A percentile compares a stretch with the other conserved stretches of the same genome.
These are phyloP conservation scores for Halocynthia roretzi DNA, from an alignment of 23 tunicate species.

Conservation along the genomic window DNA sequence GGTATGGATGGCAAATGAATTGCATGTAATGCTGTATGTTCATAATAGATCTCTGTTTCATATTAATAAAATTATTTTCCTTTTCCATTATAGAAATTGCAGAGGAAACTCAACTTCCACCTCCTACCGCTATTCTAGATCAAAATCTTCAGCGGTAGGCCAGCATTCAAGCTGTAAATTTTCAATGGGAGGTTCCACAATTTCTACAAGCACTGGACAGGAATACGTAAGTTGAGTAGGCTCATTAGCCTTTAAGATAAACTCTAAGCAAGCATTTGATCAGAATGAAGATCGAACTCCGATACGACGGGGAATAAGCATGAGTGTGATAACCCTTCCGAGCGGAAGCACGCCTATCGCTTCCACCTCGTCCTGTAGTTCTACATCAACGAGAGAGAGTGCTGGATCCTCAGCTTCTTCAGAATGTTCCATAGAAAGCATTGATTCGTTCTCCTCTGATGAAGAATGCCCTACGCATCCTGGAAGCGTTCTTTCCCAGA, in stretches of 20 bases:
- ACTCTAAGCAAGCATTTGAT: not conserved
- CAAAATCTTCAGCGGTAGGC: not conserved
- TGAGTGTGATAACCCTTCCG: constrained; percentile 49
- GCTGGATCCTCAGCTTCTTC: not conserved
- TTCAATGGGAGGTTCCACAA: not conserved
- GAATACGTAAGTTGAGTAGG: not conserved
- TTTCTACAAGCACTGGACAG: not conserved
- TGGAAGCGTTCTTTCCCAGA: too few species aligned
- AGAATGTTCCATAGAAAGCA: too few species aligned
- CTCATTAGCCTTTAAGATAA: not conserved
- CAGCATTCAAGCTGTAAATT: not conserved
- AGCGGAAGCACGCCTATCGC: constrained; percentile 52
- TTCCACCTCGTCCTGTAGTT: constrained; percentile 46
- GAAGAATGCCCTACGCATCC: too few species aligned
- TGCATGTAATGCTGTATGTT: too few species aligned
- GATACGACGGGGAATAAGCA: constrained; percentile 1
- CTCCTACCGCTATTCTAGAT: not conserved
- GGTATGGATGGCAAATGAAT: not conserved
- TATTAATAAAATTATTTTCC: too few species aligned
- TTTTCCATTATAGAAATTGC: not conserved
- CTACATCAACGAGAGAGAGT: constrained; percentile 10
- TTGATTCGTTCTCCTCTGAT: too few species aligned
- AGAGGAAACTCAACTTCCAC: not conserved
- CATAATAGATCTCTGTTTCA: too few species aligned
- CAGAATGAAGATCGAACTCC: not conserved